A percentile compares a stretch with the other conserved stretches of the same genome.
Conservation (phyloP, 2,113 vertebrate genomes). For the Xyrauchen texanus region DNA sequence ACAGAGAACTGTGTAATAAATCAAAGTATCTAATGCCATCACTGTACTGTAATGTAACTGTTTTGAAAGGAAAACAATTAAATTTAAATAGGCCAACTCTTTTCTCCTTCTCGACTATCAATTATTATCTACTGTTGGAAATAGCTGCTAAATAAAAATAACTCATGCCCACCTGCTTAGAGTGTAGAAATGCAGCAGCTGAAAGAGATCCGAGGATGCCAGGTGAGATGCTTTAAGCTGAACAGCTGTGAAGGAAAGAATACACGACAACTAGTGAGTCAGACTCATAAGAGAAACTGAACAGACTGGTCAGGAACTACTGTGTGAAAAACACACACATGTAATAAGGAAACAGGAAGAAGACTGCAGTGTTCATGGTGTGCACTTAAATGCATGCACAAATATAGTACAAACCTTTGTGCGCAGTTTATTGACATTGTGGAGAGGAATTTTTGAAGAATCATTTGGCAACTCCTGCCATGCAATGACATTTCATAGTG, state of each 20-base stretch:
- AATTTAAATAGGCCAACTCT: no score
- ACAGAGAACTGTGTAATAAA: no score
- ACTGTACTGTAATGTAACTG: no score
- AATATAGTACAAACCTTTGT: background rate
- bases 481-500: no score
- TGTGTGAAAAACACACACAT: background rate
- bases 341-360: slow-evolving; percentile 28
- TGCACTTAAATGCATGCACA: background rate
- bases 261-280: background rate
- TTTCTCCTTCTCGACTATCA: no score
- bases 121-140: background rate
- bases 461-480: no score
- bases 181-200: slow-evolving; percentile 80
- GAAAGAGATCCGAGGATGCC: slow-evolving; percentile 76
- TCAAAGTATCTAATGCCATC: no score
- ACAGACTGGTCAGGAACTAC: slow-evolving; percentile 29
- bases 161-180: slow-evolving; percentile 77
- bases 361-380: no score
- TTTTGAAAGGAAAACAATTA: no score
- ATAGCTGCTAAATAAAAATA: background rate
- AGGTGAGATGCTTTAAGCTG: slow-evolving; percentile 77
- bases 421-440: background rate
- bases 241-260: slow-evolving; percentile 65
- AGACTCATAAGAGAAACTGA: slow-evolving; percentile 43
- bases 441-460: background rate